Evolutionary conservation across 2,888 invertebrate species (phyloP), one percentile per base, ranked within the genome.

Genomic region (Oeneis ivallda): DNA sequence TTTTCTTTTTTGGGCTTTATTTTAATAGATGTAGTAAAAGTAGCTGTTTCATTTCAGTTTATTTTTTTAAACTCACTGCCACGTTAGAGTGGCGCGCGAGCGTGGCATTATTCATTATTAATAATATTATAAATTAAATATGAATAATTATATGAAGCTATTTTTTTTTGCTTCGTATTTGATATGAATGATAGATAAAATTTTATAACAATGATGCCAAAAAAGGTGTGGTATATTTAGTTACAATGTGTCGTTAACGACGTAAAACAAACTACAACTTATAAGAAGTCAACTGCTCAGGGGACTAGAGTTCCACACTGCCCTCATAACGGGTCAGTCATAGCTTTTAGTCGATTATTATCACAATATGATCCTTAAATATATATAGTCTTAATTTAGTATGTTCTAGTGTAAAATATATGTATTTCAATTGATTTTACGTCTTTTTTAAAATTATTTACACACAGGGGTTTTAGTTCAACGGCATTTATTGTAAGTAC

Each of bases 151-250:
- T 56, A 53, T 37, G 64, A 59, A 64, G 62, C 54, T 58, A 8
- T 37, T 62, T 54, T 59, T 32, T 34, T 53, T 53, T n/a, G 64
- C 64, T 69, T 64, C 67, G 19, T 58, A 57, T 60, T 60, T 62
- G 49, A 63, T 66, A 49, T 59, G 56, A 52, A 65, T 65, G 45
- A 49, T 67, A 67, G 62, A 52, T 65, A 52, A 60, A 53, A 60
- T 57, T 58, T n/a, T n/a, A n/a, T 67, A 60, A 61, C 56, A 63
- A 63, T 65, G 47, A 69, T 67, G 67, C 69, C 69, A 69, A 69
- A 67, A 65, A 67, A 19, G 63, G 65, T 67, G 67, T 57, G 64
- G 54, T 62, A 59, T 49, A 54, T 62, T 64, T 69, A 62, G 64
- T 59, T 64, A 64, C 57, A 53, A 61, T 61, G 56, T 66, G 64